Evolutionary conservation across 2,113 vertebrate genomes (phyloP).

Genomic region (Notiomystis cincta): DNA sequence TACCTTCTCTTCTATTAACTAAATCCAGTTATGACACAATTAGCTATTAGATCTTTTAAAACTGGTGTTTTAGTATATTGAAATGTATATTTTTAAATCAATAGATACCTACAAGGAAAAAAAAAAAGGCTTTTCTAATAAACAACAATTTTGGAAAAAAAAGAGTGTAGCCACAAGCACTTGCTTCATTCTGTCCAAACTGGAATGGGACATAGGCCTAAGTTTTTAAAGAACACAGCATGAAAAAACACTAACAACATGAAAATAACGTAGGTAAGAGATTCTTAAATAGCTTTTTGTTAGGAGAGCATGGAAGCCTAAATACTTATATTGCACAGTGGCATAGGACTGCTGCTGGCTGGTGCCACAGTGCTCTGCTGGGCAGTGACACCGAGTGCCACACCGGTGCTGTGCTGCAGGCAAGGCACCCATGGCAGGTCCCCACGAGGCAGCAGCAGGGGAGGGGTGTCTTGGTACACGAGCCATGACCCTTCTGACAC

Average conservation of each 20-base stretch:
- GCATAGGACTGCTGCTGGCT: neutral
- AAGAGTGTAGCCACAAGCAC: neutral
- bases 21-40: neutral
- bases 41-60: neutral
- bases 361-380: neutral
- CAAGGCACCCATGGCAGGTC: neutral
- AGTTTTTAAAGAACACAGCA: neutral
- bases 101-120: neutral
- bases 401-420: neutral
- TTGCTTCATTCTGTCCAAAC: neutral
- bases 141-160: neutral
- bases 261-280: neutral
- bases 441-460: neutral
- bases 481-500: neutral
- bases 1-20: constrained; percentile 24
- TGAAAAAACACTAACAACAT: neutral
- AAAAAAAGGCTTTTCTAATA: neutral
- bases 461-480: neutral
- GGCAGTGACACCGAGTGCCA: accelerated
- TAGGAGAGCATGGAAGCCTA: neutral
- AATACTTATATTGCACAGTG: neutral
- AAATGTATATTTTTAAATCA: neutral
- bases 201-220: neutral
- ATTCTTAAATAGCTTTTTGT: neutral
- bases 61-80: neutral